Base-by-base conservation (phyloP, 1,140 invertebrate species). In the Drosophila tani region DNA sequence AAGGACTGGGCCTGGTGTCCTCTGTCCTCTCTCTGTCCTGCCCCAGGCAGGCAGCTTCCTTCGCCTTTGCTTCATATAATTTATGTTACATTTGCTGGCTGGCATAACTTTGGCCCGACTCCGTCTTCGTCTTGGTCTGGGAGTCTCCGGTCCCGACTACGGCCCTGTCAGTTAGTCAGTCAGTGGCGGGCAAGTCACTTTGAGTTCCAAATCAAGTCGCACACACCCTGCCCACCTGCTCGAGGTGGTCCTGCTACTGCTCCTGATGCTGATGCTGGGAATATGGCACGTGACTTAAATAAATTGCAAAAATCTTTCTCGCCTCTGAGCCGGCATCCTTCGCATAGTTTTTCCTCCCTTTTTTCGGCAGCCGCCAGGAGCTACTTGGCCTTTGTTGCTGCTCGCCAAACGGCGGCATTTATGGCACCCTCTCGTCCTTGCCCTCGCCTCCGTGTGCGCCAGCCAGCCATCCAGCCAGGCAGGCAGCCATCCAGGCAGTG, bases 271-370 rank as follows among this genome's bases (percentile, higher is more conserved):
- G 63, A 50, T 49, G 49, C 57, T 40, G 76, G 76, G 81, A 84
- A 88, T 84, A 87, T 83, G 83, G 83, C 83, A 87, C 83, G 83
- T 87, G 83, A 87, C 83, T 87, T 88, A 87, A 87, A 87, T 87
- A 87, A 87, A 87, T 87, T 87, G 83, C 84, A 88, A 87, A 87
- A 87, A 87, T 87, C 83, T 87, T 87, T 88, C 81, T 88, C 80
- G 75, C 82, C 63, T 85, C 77, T 82, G 69, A 40, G 53, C 71
- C 85, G 69, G 81, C 77, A 78, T 83, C 85, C 86, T 82, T 88
- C 71, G 68, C 83, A 87, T 87, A 87, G 83, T 87, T 87, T 70
- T 58, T 27, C 17, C 27, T 8, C 38, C 24, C n/a, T 59, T 24
- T 56, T 21, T 45, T 64, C 32, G 55, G 47, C 12, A 14, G 55